Evolutionary conservation across 1,140 invertebrate species (phyloP).

Genomic region (Brachystomella parvula): DNA sequence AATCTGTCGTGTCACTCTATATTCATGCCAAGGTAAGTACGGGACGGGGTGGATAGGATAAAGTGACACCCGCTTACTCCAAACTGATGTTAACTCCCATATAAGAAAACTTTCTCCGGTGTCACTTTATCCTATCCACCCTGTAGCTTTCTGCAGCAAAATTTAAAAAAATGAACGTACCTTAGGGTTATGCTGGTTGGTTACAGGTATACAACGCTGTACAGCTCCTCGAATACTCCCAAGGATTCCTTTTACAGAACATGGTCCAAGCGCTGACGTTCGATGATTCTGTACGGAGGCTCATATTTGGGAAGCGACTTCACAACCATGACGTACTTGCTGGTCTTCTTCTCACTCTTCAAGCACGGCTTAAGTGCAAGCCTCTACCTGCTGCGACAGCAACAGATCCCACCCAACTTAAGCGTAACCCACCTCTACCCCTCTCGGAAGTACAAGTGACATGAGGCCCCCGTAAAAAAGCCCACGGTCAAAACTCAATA

Average conservation of each 20-base stretch:
- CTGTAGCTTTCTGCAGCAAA: too few species aligned
- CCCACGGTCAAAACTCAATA: neutral
- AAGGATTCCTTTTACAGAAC: slow-evolving; percentile 82
- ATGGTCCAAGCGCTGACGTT: slow-evolving; percentile 86
- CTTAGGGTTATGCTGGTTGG: neutral
- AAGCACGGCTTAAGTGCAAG: slow-evolving; percentile 57
- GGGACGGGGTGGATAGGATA: too few species aligned
- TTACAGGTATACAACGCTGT: slow-evolving; percentile 74
- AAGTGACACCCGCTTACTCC: too few species aligned
- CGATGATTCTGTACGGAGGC: slow-evolving; percentile 77
- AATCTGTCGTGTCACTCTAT: slow-evolving; percentile 85
- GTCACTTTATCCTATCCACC: too few species aligned
- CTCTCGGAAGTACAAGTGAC: slow-evolving; percentile 1
- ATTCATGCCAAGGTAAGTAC: slow-evolving; percentile 80
- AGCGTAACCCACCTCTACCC: neutral
- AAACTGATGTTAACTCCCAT: too few species aligned
- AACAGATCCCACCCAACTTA: neutral
- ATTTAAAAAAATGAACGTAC: neutral
- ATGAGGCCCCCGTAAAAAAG: neutral
- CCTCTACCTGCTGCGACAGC: neutral
- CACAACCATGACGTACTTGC: slow-evolving; percentile 82
- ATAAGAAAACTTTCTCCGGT: too few species aligned
- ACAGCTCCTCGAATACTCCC: slow-evolving; percentile 73
- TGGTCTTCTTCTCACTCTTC: slow-evolving; percentile 67
- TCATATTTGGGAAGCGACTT: slow-evolving; percentile 79